phyloP scores from a whole-genome alignment of 2,113 vertebrate species.

The Tor tambroides region DNA sequence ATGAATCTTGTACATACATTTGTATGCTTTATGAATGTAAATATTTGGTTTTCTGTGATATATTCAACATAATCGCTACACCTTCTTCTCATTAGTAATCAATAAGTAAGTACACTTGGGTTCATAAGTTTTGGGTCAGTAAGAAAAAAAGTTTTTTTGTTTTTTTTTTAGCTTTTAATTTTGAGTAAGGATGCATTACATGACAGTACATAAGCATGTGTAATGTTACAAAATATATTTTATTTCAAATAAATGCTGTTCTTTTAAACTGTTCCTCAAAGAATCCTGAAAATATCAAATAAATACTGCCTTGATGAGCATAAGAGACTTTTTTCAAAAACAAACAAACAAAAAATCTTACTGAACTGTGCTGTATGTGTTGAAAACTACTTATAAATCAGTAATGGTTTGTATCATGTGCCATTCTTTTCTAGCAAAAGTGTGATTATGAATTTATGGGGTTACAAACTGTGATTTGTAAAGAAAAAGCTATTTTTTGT shows the following conservation, averaged over 20 bases:
- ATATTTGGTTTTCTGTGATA: not conserved
- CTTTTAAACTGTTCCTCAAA: not conserved
- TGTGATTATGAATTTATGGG: not conserved
- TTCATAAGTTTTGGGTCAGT: not conserved
- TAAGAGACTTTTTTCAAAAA: not conserved
- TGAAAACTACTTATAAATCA: no score
- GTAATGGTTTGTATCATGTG: not conserved
- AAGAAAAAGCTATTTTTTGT: not conserved
- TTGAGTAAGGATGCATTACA: not conserved
- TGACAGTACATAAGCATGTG: not conserved
- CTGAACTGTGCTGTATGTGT: no score
- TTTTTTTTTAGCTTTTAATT: not conserved
- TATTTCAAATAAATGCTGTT: not conserved
- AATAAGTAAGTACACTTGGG: not conserved
- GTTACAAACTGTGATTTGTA: not conserved
- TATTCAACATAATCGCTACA: not conserved
- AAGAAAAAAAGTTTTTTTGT: not conserved
- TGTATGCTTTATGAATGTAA: not conserved
- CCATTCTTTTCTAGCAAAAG: not conserved
- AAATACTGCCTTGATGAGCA: not conserved
- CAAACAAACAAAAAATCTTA: not conserved
- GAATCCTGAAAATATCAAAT: not conserved
- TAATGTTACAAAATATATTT: not conserved
- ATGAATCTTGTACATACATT: not conserved
- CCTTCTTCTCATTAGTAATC: not conserved